Percentiles rank a stretch among this genome's conserved stretches.
These are phyloP conservation scores for Saccostrea cuccullata DNA, from an alignment of 1,140 invertebrate species.

Conservation along the genomic window DNA sequence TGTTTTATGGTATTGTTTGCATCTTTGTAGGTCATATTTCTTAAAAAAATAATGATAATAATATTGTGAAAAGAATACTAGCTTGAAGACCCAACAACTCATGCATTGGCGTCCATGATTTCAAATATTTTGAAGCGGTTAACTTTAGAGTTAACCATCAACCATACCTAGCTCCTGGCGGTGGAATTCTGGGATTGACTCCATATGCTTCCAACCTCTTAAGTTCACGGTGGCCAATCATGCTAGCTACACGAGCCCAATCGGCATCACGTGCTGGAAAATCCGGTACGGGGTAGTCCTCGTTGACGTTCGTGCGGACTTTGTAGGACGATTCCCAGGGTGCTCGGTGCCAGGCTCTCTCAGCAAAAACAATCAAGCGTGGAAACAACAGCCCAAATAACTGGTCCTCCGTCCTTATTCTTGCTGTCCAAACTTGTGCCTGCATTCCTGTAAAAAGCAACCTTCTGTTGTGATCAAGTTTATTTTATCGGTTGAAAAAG, in stretches of 20 bases:
- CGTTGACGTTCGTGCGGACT: conserved; percentile 7
- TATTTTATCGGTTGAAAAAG: no score
- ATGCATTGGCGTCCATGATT: background rate
- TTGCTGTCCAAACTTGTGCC: conserved; percentile 68
- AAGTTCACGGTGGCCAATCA: conserved; percentile 67
- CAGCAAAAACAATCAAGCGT: conserved; percentile 70
- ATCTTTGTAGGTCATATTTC: conserved; percentile 1
- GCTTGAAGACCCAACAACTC: background rate
- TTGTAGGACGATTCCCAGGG: conserved; percentile 63
- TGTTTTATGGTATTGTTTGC: conserved; percentile 25
- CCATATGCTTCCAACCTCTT: conserved; percentile 58
- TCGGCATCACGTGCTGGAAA: conserved; percentile 49
- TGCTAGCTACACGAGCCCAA: conserved; percentile 63
- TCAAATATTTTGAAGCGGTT: background rate
- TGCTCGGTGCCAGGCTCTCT: conserved; percentile 72
- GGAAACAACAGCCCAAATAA: conserved; percentile 70
- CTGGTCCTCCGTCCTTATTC: conserved; percentile 63
- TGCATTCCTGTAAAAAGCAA: conserved; percentile 65
- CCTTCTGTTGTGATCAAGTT: background rate
- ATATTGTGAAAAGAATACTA: background rate
- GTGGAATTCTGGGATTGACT: conserved; percentile 62
- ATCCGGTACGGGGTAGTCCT: conserved; percentile 43
- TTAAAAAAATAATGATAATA: background rate
- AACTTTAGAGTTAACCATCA: background rate
- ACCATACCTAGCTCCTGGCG: conserved; percentile 65